Conservation (phyloP, 2,888 invertebrate species). For the Andricus curvator region DNA sequence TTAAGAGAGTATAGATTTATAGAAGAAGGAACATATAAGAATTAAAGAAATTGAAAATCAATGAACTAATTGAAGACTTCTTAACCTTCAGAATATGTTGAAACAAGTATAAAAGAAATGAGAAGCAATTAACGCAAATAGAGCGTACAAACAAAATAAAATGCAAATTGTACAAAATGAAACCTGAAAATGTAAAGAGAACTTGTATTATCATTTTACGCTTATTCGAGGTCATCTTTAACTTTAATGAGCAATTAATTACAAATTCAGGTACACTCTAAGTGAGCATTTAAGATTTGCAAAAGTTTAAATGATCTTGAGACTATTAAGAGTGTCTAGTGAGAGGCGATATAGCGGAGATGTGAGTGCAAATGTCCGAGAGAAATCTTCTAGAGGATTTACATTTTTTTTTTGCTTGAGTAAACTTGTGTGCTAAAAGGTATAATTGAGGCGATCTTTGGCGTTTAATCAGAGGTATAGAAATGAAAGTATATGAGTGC, state of each 20-base stretch:
- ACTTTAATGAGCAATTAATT: background rate
- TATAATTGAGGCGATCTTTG: conserved; percentile 9
- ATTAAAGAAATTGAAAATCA: too few species aligned
- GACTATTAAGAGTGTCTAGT: background rate
- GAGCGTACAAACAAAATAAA: background rate
- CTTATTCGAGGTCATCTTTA: background rate
- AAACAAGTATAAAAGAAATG: background rate
- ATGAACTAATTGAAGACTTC: too few species aligned
- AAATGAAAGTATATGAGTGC: background rate
- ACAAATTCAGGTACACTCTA: background rate
- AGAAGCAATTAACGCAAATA: background rate
- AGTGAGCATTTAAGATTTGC: conserved; percentile 11
- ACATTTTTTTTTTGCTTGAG: background rate
- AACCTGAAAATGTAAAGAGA: background rate
- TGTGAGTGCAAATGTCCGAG: background rate
- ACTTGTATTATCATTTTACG: background rate
- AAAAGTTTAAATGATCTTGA: conserved; percentile 12
- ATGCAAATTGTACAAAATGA: background rate
- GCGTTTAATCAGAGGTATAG: conserved; percentile 8
- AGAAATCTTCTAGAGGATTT: background rate
- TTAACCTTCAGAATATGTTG: background rate
- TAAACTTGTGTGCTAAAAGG: background rate
- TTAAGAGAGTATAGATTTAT: too few species aligned
- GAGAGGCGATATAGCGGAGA: background rate
- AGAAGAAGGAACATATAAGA: too few species aligned